Evolutionary conservation across 1,140 invertebrate genomes (phyloP).

Genomic region (Lamellibrachia luymesi): DNA sequence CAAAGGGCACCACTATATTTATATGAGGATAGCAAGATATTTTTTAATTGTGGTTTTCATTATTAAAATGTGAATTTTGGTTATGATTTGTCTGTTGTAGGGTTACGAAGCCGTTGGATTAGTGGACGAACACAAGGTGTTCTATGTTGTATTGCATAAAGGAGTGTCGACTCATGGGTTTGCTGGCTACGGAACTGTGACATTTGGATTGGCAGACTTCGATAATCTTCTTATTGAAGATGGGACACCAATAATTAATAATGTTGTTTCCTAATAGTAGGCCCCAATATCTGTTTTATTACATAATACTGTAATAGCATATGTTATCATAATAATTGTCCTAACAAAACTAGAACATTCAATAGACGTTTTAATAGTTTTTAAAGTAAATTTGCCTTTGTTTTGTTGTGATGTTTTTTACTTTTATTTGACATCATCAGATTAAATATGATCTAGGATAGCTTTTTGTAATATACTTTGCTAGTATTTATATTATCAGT

Average conservation of each 20-base stretch:
- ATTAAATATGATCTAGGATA: no score
- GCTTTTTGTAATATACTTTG: no score
- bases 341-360: no score
- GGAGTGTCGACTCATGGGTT: conserved; percentile 32
- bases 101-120: not conserved
- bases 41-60: not conserved
- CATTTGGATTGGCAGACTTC: conserved; percentile 47
- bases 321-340: no score
- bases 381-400: no score
- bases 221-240: conserved; percentile 34
- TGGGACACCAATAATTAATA: not conserved
- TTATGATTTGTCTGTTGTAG: not conserved
- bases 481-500: no score
- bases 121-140: conserved; percentile 17
- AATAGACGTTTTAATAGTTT: no score
- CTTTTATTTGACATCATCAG: no score
- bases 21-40: not conserved
- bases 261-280: no score
- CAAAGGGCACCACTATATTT: not conserved
- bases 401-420: no score
- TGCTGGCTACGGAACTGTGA: conserved; percentile 40
- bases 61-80: not conserved
- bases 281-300: no score
- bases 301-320: no score
- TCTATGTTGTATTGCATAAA: not conserved